These are phyloP conservation scores for Apis laboriosa DNA, from an alignment of 1,140 invertebrate species.

Conservation along the genomic window DNA sequence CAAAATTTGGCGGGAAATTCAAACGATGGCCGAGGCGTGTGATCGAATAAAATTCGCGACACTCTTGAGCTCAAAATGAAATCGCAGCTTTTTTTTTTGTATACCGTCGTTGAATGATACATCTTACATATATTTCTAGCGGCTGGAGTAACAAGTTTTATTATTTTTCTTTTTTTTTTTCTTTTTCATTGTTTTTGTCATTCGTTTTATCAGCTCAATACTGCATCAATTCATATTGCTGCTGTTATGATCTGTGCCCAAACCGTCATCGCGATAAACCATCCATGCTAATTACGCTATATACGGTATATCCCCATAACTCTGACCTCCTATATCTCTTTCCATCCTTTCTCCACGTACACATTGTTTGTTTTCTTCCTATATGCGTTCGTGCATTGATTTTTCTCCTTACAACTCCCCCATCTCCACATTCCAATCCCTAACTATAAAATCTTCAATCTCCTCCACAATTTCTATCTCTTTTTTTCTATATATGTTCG, in stretches of 20 bases:
- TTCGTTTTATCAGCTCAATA: conserved; percentile 67
- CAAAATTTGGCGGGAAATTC: neutral
- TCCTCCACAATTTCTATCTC: conserved; percentile 10
- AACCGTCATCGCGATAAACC: conserved; percentile 39
- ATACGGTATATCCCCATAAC: neutral
- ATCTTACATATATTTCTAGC: conserved; percentile 66
- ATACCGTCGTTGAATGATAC: conserved; percentile 42
- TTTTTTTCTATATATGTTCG: conserved; percentile 5
- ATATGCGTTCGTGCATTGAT: conserved; percentile 32
- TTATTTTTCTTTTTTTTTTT: conserved; percentile 33
- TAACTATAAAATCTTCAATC: neutral
- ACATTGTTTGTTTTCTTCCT: conserved; percentile 1
- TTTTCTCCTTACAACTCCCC: neutral
- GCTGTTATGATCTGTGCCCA: conserved; percentile 57
- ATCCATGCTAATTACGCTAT: conserved; percentile 17
- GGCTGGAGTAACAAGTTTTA: conserved; percentile 68
- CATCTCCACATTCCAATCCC: too few species aligned
- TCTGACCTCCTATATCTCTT: neutral
- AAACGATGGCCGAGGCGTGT: neutral
- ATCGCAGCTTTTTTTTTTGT: conserved; percentile 28
- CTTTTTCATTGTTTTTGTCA: conserved; percentile 56
- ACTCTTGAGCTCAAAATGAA: conserved; percentile 31
- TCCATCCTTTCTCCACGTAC: neutral
- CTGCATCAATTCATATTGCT: conserved; percentile 69
- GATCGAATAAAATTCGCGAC: neutral